Evolutionary conservation across 2,888 invertebrate species (phyloP).

Genomic region (Troides oblongomaculatus): DNA sequence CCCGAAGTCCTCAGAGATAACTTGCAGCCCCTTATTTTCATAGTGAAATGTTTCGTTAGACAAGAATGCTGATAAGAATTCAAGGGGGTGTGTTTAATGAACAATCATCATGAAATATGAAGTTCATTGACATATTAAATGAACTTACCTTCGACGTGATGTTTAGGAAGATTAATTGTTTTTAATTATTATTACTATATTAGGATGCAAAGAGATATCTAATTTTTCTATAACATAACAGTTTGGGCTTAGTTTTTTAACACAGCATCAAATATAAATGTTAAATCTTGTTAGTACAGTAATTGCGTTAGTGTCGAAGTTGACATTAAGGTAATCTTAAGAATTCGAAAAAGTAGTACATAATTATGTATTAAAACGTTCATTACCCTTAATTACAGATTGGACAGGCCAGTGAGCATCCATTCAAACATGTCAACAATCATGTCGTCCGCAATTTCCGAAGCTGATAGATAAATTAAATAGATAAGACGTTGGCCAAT

Average conservation of each 20-base stretch:
- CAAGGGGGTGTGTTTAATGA: constrained; percentile 34
- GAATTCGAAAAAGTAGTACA: not conserved
- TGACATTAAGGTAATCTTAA: too few relatives aligned
- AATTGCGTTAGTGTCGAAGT: too few relatives aligned
- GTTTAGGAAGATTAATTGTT: too few relatives aligned
- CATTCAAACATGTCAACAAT: constrained; percentile 36
- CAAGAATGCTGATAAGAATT: constrained; percentile 44
- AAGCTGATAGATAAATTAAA: constrained; percentile 60
- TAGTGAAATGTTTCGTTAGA: constrained; percentile 50
- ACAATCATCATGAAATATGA: constrained; percentile 9
- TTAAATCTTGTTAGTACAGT: too few relatives aligned
- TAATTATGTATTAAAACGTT: not conserved
- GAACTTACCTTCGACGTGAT: too few relatives aligned
- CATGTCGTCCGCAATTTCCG: constrained; percentile 47
- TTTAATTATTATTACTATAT: too few relatives aligned
- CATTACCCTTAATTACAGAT: constrained; percentile 8
- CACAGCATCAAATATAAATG: too few relatives aligned
- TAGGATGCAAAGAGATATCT: too few relatives aligned
- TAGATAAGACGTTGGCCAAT: constrained; percentile 60
- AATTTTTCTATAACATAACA: too few relatives aligned
- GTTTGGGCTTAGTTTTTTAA: too few relatives aligned
- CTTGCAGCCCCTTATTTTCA: constrained; percentile 42
- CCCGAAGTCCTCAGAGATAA: constrained; percentile 37
- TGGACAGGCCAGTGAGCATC: constrained; percentile 21
- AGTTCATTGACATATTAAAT: not conserved